Conservation (phyloP, 2,797 vertebrate genomes). For the Taenioides sp. region DNA sequence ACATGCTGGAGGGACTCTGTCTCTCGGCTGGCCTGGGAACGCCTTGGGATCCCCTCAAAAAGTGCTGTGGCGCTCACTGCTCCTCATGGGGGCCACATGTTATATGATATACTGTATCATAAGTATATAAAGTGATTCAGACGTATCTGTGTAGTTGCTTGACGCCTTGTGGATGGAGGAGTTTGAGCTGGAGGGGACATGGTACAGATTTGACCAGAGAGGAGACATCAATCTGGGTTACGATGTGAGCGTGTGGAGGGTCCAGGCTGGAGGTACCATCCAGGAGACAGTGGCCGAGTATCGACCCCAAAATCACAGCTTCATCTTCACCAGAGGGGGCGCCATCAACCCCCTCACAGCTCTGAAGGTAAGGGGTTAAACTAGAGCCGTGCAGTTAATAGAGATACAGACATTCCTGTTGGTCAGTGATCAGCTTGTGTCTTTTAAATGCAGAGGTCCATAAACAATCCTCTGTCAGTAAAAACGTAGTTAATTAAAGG, state of each 20-base stretch:
- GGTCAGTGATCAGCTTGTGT: no score
- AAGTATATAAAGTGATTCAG: neutral
- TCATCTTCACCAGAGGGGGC: slow-evolving; percentile 66
- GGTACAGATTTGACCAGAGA: slow-evolving; percentile 75
- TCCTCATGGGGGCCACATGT: no score
- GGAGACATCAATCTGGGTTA: slow-evolving; percentile 86
- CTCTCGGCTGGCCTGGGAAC: no score
- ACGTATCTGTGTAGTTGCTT: slow-evolving; percentile 71
- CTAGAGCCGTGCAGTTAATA: no score
- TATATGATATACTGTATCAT: no score
- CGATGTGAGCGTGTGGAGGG: slow-evolving; percentile 82
- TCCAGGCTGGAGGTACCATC: slow-evolving; percentile 55
- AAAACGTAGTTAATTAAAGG: no score
- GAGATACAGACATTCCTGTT: no score
- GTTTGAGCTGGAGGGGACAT: slow-evolving; percentile 61
- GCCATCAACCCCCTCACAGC: slow-evolving; percentile 61
- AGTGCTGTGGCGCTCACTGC: no score
- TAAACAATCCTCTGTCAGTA: no score
- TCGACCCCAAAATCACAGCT: slow-evolving; percentile 63
- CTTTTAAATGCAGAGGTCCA: no score
- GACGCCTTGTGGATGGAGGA: slow-evolving; percentile 66
- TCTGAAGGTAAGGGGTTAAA: slow-evolving; percentile 73
- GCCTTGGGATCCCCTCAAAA: no score
- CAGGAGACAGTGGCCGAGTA: slow-evolving; percentile 78
- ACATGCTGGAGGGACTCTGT: no score